These are phyloP conservation scores for Lycaena phlaeas DNA, from an alignment of 2,888 invertebrate genomes.

Conservation along the genomic window DNA sequence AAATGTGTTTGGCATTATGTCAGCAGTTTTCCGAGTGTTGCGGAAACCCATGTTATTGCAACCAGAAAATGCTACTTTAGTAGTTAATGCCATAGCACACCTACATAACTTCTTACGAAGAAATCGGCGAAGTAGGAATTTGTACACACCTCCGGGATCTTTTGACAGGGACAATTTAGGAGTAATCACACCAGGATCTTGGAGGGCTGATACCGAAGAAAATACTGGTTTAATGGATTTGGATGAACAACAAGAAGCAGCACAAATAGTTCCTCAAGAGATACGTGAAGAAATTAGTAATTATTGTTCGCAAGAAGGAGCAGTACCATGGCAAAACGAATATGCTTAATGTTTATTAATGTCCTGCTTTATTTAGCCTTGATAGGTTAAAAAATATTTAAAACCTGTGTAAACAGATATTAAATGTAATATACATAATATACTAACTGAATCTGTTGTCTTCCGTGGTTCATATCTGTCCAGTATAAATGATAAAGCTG, in stretches of 20 bases:
- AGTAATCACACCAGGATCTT: constrained; percentile 15
- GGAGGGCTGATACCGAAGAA: constrained; percentile 15
- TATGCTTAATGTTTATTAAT: too few species aligned
- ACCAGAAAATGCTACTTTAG: constrained; percentile 14
- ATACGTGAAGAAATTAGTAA: constrained; percentile 18
- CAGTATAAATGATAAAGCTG: constrained; percentile 19
- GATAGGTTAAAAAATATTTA: too few species aligned
- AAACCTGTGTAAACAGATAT: too few species aligned
- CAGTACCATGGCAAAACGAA: constrained; percentile 20
- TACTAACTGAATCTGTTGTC: constrained; percentile 15
- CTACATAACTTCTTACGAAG: constrained; percentile 15
- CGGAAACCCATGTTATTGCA: constrained; percentile 17
- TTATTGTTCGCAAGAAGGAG: constrained; percentile 19
- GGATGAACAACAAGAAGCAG: constrained; percentile 19
- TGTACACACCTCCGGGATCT: constrained; percentile 11
- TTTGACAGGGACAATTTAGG: constrained; percentile 12
- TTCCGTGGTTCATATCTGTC: constrained; percentile 19
- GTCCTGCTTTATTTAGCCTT: too few species aligned
- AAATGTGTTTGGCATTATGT: constrained; percentile 12
- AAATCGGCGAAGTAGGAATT: constrained; percentile 12
- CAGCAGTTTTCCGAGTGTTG: constrained; percentile 15
- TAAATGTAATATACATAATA: too few species aligned
- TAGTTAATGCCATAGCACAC: constrained; percentile 10
- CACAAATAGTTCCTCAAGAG: constrained; percentile 19
- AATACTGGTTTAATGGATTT: constrained; percentile 16